Percentiles rank a stretch among this genome's conserved stretches.
Evolutionary conservation across 2,113 vertebrate species (phyloP).

Genomic region (Xiphias gladius): DNA sequence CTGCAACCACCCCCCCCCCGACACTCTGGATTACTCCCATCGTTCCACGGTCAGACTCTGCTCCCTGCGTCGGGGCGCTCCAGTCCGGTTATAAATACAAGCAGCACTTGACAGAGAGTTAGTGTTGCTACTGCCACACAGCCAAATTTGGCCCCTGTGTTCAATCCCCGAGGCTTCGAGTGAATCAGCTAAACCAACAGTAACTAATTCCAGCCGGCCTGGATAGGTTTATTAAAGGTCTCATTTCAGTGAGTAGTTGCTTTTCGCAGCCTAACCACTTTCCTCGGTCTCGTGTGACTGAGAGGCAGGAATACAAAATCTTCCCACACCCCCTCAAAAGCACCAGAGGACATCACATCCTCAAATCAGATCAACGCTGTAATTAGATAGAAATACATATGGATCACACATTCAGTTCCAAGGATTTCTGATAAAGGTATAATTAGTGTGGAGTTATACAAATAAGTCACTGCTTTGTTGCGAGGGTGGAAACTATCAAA

Average conservation of each 20-base stretch:
- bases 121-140: conserved; percentile 65
- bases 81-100: conserved; percentile 75
- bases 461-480: conserved; percentile 19
- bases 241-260: conserved; percentile 57
- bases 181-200: conserved; percentile 83
- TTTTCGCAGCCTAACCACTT: conserved; percentile 61
- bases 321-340: conserved; percentile 51
- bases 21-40: conserved; percentile 71
- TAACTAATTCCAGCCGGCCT: conserved; percentile 70
- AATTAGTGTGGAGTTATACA: conserved; percentile 56
- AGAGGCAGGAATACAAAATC: conserved; percentile 51
- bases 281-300: conserved; percentile 69
- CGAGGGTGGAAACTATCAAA: neutral
- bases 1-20: conserved; percentile 41
- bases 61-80: conserved; percentile 24
- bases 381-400: conserved; percentile 68
- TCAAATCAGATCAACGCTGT: conserved; percentile 55
- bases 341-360: conserved; percentile 44
- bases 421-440: conserved; percentile 34
- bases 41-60: conserved; percentile 45
- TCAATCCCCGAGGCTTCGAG: conserved; percentile 55
- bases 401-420: conserved; percentile 56
- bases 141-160: conserved; percentile 78
- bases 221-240: conserved; percentile 76
- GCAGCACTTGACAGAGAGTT: conserved; percentile 64